These are phyloP conservation scores for Encarsia formosa DNA, from an alignment of 2,888 invertebrate genomes.

Conservation along the genomic window DNA sequence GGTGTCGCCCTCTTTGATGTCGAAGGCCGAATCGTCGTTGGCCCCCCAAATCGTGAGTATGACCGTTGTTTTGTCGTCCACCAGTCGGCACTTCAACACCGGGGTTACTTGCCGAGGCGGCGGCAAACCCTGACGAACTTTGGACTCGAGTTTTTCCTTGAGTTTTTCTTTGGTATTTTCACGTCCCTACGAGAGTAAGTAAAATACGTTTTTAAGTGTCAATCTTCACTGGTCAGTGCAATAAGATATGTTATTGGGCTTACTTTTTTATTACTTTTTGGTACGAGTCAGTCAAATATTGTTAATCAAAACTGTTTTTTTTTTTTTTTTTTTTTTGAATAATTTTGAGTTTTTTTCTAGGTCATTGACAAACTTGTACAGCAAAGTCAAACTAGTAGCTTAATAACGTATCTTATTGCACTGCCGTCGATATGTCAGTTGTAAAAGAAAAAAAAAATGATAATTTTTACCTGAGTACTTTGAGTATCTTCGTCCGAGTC, in stretches of 20 bases:
- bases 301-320: too few species aligned
- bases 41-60: constrained; percentile 71
- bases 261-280: too few species aligned
- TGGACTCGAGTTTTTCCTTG: constrained; percentile 37
- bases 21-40: constrained; percentile 55
- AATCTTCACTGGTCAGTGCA: too few species aligned
- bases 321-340: too few species aligned
- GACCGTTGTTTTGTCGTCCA: constrained; percentile 50
- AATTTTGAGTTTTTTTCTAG: too few species aligned
- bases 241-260: too few species aligned
- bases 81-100: constrained; percentile 51
- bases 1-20: constrained; percentile 61
- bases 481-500: constrained; percentile 16
- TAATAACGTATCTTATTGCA: too few species aligned
- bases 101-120: constrained; percentile 48
- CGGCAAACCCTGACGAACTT: constrained; percentile 39
- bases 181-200: too few species aligned
- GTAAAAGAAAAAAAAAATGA: not conserved
- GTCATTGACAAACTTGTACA: too few species aligned
- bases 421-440: not conserved
- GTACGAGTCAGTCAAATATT: too few species aligned
- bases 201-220: too few species aligned
- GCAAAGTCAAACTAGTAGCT: too few species aligned
- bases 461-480: constrained; percentile 21
- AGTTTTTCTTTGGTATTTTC: constrained; percentile 35